phyloP scores from a whole-genome alignment of 2,797 vertebrate species.

The Protonibea diacanthus region DNA sequence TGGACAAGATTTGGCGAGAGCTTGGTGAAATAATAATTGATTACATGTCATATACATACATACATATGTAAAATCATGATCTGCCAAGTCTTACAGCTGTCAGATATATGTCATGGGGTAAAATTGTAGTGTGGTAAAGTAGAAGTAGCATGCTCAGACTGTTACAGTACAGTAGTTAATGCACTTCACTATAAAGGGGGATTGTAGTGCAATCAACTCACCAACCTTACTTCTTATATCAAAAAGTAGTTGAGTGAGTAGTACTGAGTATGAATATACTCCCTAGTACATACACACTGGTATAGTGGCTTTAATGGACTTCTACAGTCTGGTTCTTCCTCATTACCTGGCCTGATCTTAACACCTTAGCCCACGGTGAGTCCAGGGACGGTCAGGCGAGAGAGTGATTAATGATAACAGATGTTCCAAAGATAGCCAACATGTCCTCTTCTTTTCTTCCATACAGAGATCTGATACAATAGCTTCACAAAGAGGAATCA shows the following conservation, averaged over 20 bases:
- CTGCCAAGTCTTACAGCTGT: too few relatives aligned
- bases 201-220: background rate
- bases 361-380: background rate
- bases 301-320: background rate
- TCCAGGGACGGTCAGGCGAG: slow-evolving; percentile 10
- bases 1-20: too few relatives aligned
- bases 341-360: background rate
- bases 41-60: too few relatives aligned
- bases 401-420: slow-evolving; percentile 51
- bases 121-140: background rate
- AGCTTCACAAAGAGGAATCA: background rate
- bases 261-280: too few relatives aligned
- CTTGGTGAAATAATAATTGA: background rate
- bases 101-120: background rate
- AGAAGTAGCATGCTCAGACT: too few relatives aligned
- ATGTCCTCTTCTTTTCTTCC: background rate
- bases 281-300: background rate
- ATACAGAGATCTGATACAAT: background rate
- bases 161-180: background rate
- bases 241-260: background rate
- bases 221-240: background rate
- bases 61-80: too few relatives aligned
- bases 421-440: slow-evolving; percentile 50
- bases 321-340: background rate
- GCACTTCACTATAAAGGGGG: background rate